Percentiles rank a stretch among this genome's conserved stretches.
Evolutionary conservation across 2,888 invertebrate species (phyloP).

Genomic region (Pyrrhia umbra): DNA sequence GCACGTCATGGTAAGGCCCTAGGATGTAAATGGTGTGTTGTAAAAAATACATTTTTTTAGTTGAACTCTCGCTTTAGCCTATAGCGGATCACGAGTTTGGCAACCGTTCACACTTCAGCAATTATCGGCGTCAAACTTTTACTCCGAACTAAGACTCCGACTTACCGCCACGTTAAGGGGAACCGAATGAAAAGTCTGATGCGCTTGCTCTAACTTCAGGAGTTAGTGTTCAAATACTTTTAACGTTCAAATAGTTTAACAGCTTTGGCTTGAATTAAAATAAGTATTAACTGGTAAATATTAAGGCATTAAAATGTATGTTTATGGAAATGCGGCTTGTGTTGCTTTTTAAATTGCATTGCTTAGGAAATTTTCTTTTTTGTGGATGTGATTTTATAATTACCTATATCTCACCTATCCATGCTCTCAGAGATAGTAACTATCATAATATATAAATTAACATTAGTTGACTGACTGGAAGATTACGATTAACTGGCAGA

Average conservation of each 20-base stretch:
- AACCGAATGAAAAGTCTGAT: constrained; percentile 70
- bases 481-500: no score
- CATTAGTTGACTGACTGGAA: no score
- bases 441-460: no score
- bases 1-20: neutral
- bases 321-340: neutral
- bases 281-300: neutral
- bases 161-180: constrained; percentile 73
- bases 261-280: constrained; percentile 24
- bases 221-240: constrained; percentile 70
- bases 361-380: no score
- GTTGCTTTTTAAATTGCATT: no score
- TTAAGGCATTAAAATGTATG: neutral
- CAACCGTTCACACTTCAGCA: constrained; percentile 82
- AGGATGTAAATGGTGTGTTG: no score
- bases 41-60: no score
- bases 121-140: constrained; percentile 84
- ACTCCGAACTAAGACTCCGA: constrained; percentile 75
- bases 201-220: constrained; percentile 70
- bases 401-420: no score
- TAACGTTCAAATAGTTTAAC: constrained; percentile 59
- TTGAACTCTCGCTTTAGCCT: constrained; percentile 68
- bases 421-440: no score
- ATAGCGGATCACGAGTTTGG: constrained; percentile 70
- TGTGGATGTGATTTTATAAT: no score